These are phyloP conservation scores for Ectropis crepuscularia DNA, from an alignment of 2,888 invertebrate genomes.

Conservation along the genomic window DNA sequence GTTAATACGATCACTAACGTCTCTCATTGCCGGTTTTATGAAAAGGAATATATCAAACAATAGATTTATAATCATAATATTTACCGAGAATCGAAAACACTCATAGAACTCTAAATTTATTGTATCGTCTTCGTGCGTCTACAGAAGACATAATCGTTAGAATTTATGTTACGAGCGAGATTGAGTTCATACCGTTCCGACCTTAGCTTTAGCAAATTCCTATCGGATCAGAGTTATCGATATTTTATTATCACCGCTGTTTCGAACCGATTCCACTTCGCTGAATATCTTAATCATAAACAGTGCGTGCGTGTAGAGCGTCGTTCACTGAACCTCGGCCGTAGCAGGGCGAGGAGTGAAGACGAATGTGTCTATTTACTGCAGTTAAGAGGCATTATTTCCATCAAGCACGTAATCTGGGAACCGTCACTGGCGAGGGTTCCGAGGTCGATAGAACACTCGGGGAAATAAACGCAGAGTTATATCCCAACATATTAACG, in stretches of 20 bases:
- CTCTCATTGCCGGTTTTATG: conserved; percentile 27
- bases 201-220: conserved; percentile 24
- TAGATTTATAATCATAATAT: conserved; percentile 30
- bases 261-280: conserved; percentile 31
- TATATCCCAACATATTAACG: conserved; percentile 18
- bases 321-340: conserved; percentile 7
- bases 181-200: conserved; percentile 12
- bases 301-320: conserved; percentile 24
- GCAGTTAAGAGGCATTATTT: conserved; percentile 28
- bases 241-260: conserved; percentile 26
- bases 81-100: conserved; percentile 24
- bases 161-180: conserved; percentile 17
- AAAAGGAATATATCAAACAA: conserved; percentile 25
- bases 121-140: conserved; percentile 13
- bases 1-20: conserved; percentile 23
- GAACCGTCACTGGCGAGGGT: conserved; percentile 16
- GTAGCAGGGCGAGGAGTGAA: conserved; percentile 23
- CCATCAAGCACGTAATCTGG: conserved; percentile 29
- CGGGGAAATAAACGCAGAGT: conserved; percentile 13
- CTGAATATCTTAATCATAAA: conserved; percentile 33
- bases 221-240: conserved; percentile 21
- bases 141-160: conserved; percentile 24
- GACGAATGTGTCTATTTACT: conserved; percentile 20
- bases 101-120: conserved; percentile 26
- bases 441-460: conserved; percentile 22